These are phyloP conservation scores for Phocoena phocoena DNA, from an alignment of 2,113 vertebrate genomes.

Conservation along the genomic window DNA sequence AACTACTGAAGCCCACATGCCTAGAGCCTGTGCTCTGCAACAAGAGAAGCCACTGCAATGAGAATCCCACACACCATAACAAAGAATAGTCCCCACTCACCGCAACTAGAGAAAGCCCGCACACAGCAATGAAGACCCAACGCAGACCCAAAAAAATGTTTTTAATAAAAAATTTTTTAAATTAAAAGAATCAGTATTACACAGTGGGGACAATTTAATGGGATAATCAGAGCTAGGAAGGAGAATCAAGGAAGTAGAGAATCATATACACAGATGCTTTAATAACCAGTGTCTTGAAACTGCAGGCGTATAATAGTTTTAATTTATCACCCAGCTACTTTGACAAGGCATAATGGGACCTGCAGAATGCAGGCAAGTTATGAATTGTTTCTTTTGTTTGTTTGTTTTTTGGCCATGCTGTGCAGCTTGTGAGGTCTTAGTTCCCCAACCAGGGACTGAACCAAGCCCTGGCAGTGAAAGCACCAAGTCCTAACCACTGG, in stretches of 20 bases:
- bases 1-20: too few species aligned
- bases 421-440: not conserved
- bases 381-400: not conserved
- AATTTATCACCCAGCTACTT: not conserved
- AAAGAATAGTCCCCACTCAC: too few species aligned
- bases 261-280: not conserved
- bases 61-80: too few species aligned
- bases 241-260: not conserved
- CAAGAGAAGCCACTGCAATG: too few species aligned
- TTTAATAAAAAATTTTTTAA: too few species aligned
- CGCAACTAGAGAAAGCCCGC: too few species aligned
- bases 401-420: not conserved
- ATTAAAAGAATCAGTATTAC: not conserved
- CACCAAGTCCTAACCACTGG: not conserved
- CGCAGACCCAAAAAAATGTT: too few species aligned
- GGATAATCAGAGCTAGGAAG: not conserved
- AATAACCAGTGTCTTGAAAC: not conserved
- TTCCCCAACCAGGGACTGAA: too few species aligned
- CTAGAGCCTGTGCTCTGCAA: too few species aligned
- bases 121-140: too few species aligned
- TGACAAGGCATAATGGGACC: not conserved
- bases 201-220: not conserved
- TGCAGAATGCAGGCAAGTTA: not conserved
- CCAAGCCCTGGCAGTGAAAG: not conserved
- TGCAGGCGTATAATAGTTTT: not conserved